Evolutionary conservation across 35 echinoderm and acorn worm genomes (phyloP).

Genomic region (Chiridota heheva): DNA sequence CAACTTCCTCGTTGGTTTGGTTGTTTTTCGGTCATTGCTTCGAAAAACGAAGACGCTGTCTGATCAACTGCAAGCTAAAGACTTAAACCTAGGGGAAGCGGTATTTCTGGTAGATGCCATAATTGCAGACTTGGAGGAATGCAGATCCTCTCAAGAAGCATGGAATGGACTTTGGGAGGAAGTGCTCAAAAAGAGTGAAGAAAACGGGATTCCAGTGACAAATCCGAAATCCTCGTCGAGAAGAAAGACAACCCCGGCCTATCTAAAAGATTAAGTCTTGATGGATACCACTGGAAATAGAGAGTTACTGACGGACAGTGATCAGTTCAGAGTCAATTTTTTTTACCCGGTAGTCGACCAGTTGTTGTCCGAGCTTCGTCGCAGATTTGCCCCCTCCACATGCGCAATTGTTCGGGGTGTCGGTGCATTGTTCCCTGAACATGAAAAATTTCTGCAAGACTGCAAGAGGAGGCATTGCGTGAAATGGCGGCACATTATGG

Average conservation of each 20-base stretch:
- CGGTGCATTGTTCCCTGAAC: conserved; percentile 11
- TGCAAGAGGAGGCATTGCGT: conserved; percentile 11
- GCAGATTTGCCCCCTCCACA: neutral
- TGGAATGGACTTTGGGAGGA: neutral
- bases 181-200: neutral
- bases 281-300: neutral
- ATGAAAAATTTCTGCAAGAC: neutral
- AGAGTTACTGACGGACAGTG: neutral
- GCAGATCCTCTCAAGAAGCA: neutral
- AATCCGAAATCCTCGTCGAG: too few species aligned
- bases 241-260: too few species aligned
- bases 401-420: conserved; percentile 10
- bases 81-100: too few species aligned
- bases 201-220: too few species aligned
- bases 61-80: too few species aligned
- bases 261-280: too few species aligned
- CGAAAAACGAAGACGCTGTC: neutral
- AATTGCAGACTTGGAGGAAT: neutral
- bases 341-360: conserved; percentile 1
- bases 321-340: neutral
- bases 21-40: too few species aligned
- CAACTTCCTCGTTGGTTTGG: neutral
- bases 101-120: too few species aligned
- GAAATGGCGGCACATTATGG: conserved; percentile 15
- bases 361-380: neutral